Conservation (phyloP, 2,797 vertebrate species). For the Poeciliopsis presidionis region DNA sequence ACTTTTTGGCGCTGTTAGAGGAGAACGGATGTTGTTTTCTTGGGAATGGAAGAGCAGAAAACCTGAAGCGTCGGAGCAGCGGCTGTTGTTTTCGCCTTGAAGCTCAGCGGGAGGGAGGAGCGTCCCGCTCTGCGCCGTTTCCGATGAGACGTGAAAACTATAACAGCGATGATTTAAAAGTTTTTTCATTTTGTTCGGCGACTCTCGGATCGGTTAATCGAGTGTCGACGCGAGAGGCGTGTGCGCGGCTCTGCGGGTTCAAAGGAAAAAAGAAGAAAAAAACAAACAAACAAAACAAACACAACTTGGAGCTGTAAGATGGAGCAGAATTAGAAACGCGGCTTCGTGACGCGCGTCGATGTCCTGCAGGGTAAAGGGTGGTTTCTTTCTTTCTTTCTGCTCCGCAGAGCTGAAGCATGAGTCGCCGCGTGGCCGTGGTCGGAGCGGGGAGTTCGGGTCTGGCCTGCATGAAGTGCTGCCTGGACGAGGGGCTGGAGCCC, state of each 20-base stretch:
- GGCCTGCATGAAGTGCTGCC: constrained; percentile 84
- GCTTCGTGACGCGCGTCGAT: neutral
- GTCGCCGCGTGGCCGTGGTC: constrained; percentile 80
- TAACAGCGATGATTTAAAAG: neutral
- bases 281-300: too few species aligned
- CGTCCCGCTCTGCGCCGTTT: neutral
- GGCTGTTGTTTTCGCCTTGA: neutral
- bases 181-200: neutral
- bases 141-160: too few species aligned
- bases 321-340: neutral
- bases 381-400: neutral
- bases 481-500: constrained; percentile 87
- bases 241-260: too few species aligned
- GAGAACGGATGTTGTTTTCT: neutral
- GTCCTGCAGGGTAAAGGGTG: neutral
- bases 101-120: too few species aligned
- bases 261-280: too few species aligned
- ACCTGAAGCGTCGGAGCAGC: neutral
- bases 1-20: neutral
- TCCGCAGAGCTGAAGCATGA: constrained; percentile 48
- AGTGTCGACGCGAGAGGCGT: neutral
- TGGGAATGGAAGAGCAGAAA: neutral
- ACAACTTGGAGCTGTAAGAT: neutral
- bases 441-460: constrained; percentile 85
- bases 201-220: neutral